phyloP scores from a whole-genome alignment of 2,797 vertebrate species.

The Crenuchus spilurus region DNA sequence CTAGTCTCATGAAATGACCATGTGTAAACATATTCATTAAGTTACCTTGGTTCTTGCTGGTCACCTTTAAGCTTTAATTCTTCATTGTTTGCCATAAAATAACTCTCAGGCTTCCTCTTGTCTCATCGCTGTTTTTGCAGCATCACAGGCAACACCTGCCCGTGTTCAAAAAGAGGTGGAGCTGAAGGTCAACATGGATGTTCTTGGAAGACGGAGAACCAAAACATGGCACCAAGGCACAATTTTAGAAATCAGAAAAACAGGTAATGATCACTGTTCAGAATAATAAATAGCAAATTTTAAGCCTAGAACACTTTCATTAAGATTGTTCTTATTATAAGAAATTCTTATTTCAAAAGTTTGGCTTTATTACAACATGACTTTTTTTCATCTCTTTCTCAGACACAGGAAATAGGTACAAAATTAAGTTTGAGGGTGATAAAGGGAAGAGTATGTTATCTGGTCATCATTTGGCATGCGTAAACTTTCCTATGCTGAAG shows the following conservation, averaged over 20 bases:
- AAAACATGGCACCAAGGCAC: slow-evolving; percentile 67
- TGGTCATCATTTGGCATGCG: slow-evolving; percentile 89
- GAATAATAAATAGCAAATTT: background rate
- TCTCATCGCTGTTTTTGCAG: slow-evolving; percentile 47
- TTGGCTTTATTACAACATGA: background rate
- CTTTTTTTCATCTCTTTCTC: background rate
- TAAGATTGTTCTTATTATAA: background rate
- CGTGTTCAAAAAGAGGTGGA: slow-evolving; percentile 54
- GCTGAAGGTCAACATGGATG: slow-evolving; percentile 60
- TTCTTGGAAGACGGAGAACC: slow-evolving; percentile 63
- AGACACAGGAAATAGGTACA: slow-evolving; percentile 78
- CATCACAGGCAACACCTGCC: slow-evolving; percentile 37
- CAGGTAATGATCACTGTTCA: slow-evolving; percentile 57
- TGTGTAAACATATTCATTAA: no score
- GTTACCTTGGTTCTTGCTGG: no score
- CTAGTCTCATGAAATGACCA: no score
- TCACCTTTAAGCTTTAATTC: no score
- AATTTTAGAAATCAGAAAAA: slow-evolving; percentile 63
- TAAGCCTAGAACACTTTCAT: background rate
- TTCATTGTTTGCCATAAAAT: background rate
- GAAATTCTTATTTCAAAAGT: background rate
- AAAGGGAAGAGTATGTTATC: slow-evolving; percentile 89
- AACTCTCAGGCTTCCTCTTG: background rate
- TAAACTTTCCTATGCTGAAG: slow-evolving; percentile 76
- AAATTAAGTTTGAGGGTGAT: slow-evolving; percentile 88